A percentile compares a stretch with the other conserved stretches of the same genome.
These are phyloP conservation scores for Arremon aurantiirostris DNA, from an alignment of 2,797 vertebrate genomes.

Conservation along the genomic window DNA sequence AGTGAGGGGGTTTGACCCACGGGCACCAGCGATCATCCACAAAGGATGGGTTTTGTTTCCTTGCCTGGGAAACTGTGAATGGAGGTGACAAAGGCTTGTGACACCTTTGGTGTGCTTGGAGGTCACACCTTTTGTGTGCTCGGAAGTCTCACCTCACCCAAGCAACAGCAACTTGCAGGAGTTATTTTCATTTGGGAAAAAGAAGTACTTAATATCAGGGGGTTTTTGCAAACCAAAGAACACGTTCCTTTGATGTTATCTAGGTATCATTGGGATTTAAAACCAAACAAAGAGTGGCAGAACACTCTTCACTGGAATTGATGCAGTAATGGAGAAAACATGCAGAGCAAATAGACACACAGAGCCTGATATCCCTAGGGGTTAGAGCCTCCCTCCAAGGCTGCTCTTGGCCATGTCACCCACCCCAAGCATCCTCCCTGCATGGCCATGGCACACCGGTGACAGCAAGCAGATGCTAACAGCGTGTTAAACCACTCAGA, in stretches of 20 bases:
- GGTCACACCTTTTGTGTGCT: background rate
- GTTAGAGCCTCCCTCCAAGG: background rate
- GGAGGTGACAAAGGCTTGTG: background rate
- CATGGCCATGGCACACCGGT: background rate
- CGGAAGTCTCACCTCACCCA: background rate
- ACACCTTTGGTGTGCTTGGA: background rate
- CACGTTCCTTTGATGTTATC: background rate
- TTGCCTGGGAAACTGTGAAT: background rate
- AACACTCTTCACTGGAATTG: background rate
- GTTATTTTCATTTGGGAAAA: background rate
- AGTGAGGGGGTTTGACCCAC: background rate
- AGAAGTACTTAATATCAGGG: background rate
- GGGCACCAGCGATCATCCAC: background rate
- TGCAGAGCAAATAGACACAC: background rate
- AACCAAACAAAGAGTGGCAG: background rate
- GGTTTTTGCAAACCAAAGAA: fast-evolving
- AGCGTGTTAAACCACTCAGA: background rate
- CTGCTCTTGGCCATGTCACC: background rate
- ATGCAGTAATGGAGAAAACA: background rate
- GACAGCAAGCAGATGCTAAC: background rate
- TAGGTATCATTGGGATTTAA: background rate
- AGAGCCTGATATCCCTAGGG: background rate
- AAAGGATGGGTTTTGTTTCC: background rate
- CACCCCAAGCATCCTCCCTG: background rate
- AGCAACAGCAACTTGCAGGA: background rate